Percentiles rank a stretch among this genome's conserved stretches.
Evolutionary conservation across 1,140 invertebrate genomes (phyloP).

Genomic region (Melitaea cinxia): DNA sequence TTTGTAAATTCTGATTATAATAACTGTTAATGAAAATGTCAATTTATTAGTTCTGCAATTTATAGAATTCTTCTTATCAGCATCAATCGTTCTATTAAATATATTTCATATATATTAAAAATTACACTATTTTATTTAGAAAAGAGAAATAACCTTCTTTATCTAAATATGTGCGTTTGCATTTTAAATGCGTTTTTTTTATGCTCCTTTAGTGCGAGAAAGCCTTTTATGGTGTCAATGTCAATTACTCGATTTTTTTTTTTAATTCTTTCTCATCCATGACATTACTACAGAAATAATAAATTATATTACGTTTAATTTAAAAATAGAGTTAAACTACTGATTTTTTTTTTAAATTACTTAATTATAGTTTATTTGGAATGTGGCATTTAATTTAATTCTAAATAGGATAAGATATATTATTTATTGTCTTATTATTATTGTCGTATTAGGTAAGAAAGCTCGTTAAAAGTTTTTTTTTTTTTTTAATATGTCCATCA

Average conservation of each 20-base stretch:
- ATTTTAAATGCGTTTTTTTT: not conserved
- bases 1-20: too few relatives aligned
- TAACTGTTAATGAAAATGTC: too few relatives aligned
- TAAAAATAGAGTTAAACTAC: not conserved
- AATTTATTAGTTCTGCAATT: too few relatives aligned
- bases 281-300: not conserved
- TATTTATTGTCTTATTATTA: conserved; percentile 41
- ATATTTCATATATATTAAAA: too few relatives aligned
- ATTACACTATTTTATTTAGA: too few relatives aligned
- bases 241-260: not conserved
- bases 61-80: too few relatives aligned
- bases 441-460: conserved; percentile 42
- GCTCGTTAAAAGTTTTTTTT: conserved; percentile 36
- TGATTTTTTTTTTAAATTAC: not conserved
- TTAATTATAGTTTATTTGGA: not conserved
- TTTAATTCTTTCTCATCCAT: not conserved
- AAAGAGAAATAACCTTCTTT: not conserved
- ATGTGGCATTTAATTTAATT: not conserved
- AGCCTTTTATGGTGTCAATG: not conserved
- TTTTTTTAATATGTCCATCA: conserved; percentile 17
- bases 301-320: not conserved
- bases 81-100: too few relatives aligned
- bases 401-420: conserved; percentile 16
- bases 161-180: not conserved
- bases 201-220: not conserved